Evolutionary conservation across 1,140 invertebrate species (phyloP), one percentile per base, ranked within the genome.

Genomic region (Sarcophaga peregrina): DNA sequence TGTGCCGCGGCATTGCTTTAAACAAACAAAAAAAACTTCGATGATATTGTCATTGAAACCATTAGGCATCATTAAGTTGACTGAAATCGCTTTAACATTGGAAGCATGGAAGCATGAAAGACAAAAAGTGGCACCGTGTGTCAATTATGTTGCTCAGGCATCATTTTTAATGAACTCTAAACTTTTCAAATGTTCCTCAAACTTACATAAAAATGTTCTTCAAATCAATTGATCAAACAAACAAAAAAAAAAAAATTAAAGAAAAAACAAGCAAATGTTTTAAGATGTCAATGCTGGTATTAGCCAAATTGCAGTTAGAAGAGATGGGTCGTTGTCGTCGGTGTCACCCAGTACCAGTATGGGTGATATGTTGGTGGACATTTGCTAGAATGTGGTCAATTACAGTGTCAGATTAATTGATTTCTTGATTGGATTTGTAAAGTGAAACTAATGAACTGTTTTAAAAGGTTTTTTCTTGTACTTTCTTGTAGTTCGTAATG

Each of bases 151-250:
- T 78, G 75, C 75, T 78, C 25, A 78, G 50, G 75, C 75, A 50
- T 78, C 75, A 78, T 17, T 78, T 78, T 78, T 78, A 78, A 78
- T 78, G 75, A 78, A 78, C 75, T 78, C 75, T 50, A 78, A 50
- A 52, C 75, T 78, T 78, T 78, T 78, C 20, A 20, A 68, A 68
- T 25, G 54, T 58, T 58, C 15, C 15, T n/a, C 4, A 20, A 68
- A 68, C n/a, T 68, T 25, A 68, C n/a, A 20, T 17, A 5, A 3
- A n/a, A 3, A 68, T 25, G 3, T 9, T 37, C 25, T 37, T 37
- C 25, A 37, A 37, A 37, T 37, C 25, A 37, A 37, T 37, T 37
- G 25, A 37, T 37, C 25, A 4, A 37, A n/a, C n/a, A n/a, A n/a
- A n/a, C n/a, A n/a, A 8, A 9, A 25, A 68, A 20, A 25, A 68